Percentiles rank a stretch among this genome's conserved stretches.
These are phyloP conservation scores for Caenorhabditis remanei DNA, from an alignment of 1,140 invertebrate species.

Conservation along the genomic window DNA sequence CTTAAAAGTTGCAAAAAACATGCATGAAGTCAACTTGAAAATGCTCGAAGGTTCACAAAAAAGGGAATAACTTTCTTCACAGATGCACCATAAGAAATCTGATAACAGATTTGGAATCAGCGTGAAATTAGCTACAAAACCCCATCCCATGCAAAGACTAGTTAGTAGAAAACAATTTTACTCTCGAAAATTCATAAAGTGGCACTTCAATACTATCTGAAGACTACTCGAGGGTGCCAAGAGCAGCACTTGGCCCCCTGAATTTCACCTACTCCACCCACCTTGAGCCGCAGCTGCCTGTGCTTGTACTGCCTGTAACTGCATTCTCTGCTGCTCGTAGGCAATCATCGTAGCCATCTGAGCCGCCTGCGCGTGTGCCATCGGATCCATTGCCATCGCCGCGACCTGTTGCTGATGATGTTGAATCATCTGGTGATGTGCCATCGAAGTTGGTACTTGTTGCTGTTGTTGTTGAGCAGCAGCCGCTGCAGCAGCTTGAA, in stretches of 20 bases:
- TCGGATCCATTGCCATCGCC: slow-evolving; percentile 6
- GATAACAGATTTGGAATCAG: no score
- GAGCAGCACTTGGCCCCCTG: neutral
- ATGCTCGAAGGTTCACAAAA: no score
- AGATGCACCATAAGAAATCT: no score
- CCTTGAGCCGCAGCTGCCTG: neutral
- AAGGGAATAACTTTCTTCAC: no score
- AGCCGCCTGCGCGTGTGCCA: neutral
- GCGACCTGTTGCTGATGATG: slow-evolving; percentile 7
- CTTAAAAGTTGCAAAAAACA: no score
- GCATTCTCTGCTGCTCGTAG: slow-evolving; percentile 12
- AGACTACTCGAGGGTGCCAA: no score
- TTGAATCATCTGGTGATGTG: slow-evolving; percentile 13
- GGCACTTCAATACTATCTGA: no score
- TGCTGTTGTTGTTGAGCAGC: slow-evolving; percentile 5
- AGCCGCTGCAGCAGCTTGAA: neutral
- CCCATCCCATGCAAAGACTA: no score
- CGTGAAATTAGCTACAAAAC: no score
- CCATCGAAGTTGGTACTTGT: neutral
- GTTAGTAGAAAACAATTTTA: no score
- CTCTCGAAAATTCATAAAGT: no score
- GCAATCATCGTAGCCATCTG: slow-evolving; percentile 1
- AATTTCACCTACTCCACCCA: neutral
- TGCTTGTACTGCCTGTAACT: neutral
- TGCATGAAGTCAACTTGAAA: no score